Evolutionary conservation across 2,888 invertebrate species (phyloP).

Genomic region (Drosophila rellima): DNA sequence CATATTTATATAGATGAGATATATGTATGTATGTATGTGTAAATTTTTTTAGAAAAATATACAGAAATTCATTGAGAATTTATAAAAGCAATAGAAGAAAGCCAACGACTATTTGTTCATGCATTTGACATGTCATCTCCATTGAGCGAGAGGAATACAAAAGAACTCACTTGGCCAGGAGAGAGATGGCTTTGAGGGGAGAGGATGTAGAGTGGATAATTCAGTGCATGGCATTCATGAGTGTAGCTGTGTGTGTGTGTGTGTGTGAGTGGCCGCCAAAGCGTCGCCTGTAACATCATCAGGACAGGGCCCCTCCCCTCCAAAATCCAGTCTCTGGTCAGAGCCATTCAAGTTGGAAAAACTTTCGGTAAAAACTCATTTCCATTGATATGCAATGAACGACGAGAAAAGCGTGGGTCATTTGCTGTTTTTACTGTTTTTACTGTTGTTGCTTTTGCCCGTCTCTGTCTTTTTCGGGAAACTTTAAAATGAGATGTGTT

Average conservation of each 20-base stretch:
- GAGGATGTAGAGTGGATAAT: slow-evolving; percentile 26
- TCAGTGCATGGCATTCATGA: slow-evolving; percentile 68
- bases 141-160: slow-evolving; percentile 50
- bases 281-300: slow-evolving; percentile 56
- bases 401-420: slow-evolving; percentile 26
- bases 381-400: slow-evolving; percentile 76
- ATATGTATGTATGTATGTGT: background rate
- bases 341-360: slow-evolving; percentile 25
- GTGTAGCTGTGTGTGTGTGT: slow-evolving; percentile 20
- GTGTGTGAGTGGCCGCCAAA: slow-evolving; percentile 40
- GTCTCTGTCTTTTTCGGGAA: background rate
- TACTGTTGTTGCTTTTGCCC: slow-evolving; percentile 1
- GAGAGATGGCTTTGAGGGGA: background rate
- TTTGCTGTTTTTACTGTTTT: slow-evolving; percentile 14
- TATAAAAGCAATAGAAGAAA: slow-evolving; percentile 29
- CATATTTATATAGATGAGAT: background rate
- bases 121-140: slow-evolving; percentile 66
- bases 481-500: background rate
- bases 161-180: slow-evolving; percentile 37
- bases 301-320: slow-evolving; percentile 20
- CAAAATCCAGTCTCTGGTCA: background rate
- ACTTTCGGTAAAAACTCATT: slow-evolving; percentile 65
- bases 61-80: slow-evolving; percentile 48
- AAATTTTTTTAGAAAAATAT: slow-evolving; percentile 15
- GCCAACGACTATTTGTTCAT: slow-evolving; percentile 59